Conservation (phyloP, 2,113 vertebrate species). For the Apteryx owenii region DNA sequence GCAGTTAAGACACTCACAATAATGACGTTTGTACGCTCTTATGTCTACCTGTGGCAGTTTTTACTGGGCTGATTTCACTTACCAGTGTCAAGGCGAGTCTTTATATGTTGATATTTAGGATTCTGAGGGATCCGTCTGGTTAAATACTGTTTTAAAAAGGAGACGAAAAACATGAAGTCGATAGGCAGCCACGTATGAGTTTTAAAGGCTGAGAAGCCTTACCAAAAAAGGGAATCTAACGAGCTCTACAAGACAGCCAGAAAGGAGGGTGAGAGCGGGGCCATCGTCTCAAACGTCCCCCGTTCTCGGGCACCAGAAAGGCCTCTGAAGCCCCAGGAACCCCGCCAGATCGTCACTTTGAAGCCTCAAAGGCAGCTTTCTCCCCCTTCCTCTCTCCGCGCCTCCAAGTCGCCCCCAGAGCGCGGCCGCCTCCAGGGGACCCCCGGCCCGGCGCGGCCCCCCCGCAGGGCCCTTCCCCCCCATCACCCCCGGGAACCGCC, state of each 20-base stretch:
- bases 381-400: no score
- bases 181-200: fast-evolving
- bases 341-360: neutral
- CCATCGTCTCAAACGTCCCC: fast-evolving
- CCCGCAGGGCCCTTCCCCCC: no score
- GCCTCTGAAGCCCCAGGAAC: neutral
- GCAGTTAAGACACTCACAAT: neutral
- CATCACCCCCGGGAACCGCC: no score
- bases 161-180: neutral
- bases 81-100: slow-evolving; percentile 92
- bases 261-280: neutral
- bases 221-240: neutral
- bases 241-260: no score
- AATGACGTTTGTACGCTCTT: fast-evolving
- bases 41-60: fast-evolving
- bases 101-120: slow-evolving; percentile 89
- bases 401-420: neutral
- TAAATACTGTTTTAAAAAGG: slow-evolving; percentile 78
- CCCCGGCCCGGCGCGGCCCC: neutral
- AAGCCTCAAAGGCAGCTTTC: neutral
- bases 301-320: neutral
- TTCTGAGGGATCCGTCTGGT: slow-evolving; percentile 89
- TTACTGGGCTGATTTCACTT: neutral
- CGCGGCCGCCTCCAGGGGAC: fast-evolving
- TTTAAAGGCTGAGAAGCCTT: neutral